Conservation (phyloP, 1,140 invertebrate species). For the Eciton burchellii region DNA sequence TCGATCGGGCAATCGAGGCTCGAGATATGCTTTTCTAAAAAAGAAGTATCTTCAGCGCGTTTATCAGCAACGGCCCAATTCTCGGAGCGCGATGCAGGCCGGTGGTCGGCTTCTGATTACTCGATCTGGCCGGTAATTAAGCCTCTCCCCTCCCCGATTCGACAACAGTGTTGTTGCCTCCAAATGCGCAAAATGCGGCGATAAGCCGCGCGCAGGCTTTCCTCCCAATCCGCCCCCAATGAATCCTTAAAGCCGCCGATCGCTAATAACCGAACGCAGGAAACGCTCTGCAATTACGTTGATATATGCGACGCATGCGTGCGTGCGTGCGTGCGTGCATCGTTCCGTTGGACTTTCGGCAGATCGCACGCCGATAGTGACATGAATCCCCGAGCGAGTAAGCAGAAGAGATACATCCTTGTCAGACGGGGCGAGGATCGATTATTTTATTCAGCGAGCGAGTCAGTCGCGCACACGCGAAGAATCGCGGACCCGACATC, state of each 20-base stretch:
- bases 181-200: slow-evolving; percentile 4
- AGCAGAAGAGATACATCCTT: slow-evolving; percentile 36
- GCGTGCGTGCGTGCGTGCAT: background rate
- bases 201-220: background rate
- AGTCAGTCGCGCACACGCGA: background rate
- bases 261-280: slow-evolving; percentile 24
- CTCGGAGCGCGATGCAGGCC: no score
- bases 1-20: no score
- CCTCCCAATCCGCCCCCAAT: background rate
- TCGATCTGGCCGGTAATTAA: slow-evolving; percentile 15
- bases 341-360: background rate
- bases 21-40: no score
- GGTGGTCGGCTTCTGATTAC: no score
- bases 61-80: no score
- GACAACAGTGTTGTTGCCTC: background rate
- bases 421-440: slow-evolving; percentile 34
- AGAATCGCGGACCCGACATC: slow-evolving; percentile 1
- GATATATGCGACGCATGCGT: slow-evolving; percentile 12
- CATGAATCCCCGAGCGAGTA: slow-evolving; percentile 41
- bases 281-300: slow-evolving; percentile 42
- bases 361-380: background rate
- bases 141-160: no score
- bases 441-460: slow-evolving; percentile 41
- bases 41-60: no score
- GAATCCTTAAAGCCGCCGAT: slow-evolving; percentile 20